A percentile compares a stretch with the other conserved stretches of the same genome.
These are phyloP conservation scores for Dolichallabes microphthalmus DNA, from an alignment of 2,113 vertebrate species.

Conservation along the genomic window DNA sequence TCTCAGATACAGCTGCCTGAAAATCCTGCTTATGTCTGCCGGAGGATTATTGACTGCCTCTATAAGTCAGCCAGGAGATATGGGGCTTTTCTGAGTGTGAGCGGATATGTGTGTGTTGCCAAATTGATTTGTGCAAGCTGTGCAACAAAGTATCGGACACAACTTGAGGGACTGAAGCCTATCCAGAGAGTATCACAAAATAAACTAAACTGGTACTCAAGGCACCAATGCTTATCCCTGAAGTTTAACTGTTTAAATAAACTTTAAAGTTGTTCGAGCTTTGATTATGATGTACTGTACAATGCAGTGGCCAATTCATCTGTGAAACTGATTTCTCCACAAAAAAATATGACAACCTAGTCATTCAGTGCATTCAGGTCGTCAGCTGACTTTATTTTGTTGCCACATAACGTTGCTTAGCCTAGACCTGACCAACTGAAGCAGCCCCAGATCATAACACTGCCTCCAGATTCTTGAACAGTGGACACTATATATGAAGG, in stretches of 20 bases:
- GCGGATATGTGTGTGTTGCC: neutral
- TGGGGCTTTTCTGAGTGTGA: neutral
- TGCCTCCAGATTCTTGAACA: too few relatives aligned
- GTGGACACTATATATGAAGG: too few relatives aligned
- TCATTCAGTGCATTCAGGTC: too few relatives aligned
- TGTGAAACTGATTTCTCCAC: too few relatives aligned
- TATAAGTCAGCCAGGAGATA: neutral
- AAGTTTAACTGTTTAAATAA: too few relatives aligned
- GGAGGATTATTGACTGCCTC: slow-evolving; percentile 8
- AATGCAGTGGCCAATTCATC: too few relatives aligned
- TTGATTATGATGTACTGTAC: too few relatives aligned
- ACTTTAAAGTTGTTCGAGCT: neutral
- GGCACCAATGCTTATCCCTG: neutral
- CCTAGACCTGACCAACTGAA: too few relatives aligned
- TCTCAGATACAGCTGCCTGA: slow-evolving; percentile 6
- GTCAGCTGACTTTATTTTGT: too few relatives aligned
- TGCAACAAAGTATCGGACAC: neutral
- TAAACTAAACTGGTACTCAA: neutral
- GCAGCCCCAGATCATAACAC: too few relatives aligned
- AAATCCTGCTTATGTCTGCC: slow-evolving; percentile 12
- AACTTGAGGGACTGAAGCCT: neutral
- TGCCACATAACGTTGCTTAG: too few relatives aligned
- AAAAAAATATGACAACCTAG: too few relatives aligned
- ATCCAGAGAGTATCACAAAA: neutral
- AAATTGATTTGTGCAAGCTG: neutral